Base-by-base conservation (phyloP, 2,888 invertebrate genomes). In the Ligdia adustata region DNA sequence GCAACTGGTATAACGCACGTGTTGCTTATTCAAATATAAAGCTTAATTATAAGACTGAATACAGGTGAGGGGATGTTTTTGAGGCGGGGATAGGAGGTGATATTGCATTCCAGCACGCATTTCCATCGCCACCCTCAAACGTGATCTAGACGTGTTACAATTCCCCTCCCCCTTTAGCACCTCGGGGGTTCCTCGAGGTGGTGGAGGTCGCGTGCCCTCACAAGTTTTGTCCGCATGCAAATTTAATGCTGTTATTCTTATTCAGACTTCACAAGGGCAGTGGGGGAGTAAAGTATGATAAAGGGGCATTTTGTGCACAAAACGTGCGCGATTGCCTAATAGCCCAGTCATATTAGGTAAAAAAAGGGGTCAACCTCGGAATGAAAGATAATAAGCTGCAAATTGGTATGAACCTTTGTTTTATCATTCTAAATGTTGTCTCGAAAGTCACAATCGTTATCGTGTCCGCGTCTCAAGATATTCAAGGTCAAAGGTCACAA, bases 191-290 rank as follows among this genome's bases (percentile, higher is more conserved):
- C 20, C 15, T 5, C 18, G 54, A 45, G 54, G 47, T n/a, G 50
- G 58, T 52, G 52, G 57, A 42, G 55, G 66, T 73, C 67, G 75
- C 77, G 76, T 76, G 78, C 66, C 66, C 44, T 63, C 65, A 53
- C 64, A 69, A 60, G 70, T 75, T 76, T 76, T 69, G 77, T 66
- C 73, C 77, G 70, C 78, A 85, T 85, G 85, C 82, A 87, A 88
- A 89, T 88, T 84, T 85, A 78, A 86, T 83, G 75, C 76, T 79
- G 79, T 82, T 84, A 82, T 80, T 86, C 81, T 84, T 83, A 82
- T 80, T 81, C 66, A 54, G 66, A 81, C 79, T 82, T 81, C 72
- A 83, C 87, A 86, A 88, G 88, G 87, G 82, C 86, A 89, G 78
- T 82, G 75, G 81, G 79, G 79, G 77, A 77, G 69, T 66, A 72